Percentiles rank a stretch among this genome's conserved stretches.
Conservation (phyloP, 37 sponge, comb jelly and placozoan species). For the Amphimedon queenslandica region DNA sequence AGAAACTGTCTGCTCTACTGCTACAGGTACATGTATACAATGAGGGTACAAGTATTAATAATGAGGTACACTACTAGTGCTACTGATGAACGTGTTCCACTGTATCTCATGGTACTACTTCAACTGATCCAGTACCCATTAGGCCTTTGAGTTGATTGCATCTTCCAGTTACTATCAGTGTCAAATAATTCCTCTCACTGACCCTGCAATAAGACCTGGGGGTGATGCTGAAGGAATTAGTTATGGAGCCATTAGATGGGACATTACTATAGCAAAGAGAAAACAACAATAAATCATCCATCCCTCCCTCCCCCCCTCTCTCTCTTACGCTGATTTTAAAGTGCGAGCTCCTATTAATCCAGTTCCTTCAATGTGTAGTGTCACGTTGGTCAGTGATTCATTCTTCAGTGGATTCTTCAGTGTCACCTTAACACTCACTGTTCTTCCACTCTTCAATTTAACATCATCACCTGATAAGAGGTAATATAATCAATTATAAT, state of each 20-base stretch:
- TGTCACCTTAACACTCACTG: constrained; percentile 8
- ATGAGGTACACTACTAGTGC: no score
- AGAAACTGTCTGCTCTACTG: no score
- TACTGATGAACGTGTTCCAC: no score
- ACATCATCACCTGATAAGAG: not conserved
- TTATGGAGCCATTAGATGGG: not conserved
- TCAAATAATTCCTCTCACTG: not conserved
- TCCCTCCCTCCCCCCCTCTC: not conserved
- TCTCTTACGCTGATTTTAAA: not conserved
- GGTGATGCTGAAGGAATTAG: constrained; percentile 3
- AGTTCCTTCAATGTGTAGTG: constrained; percentile 43
- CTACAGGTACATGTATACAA: no score
- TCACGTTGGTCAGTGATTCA: constrained; percentile 33
- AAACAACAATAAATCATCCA: no score
- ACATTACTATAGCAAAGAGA: constrained; percentile 1
- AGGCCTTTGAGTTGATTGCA: constrained; percentile 25
- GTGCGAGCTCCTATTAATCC: constrained; percentile 17
- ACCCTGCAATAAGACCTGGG: not conserved
- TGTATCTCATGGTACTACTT: no score
- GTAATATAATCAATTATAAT: no score
- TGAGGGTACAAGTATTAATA: no score
- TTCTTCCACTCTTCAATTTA: constrained; percentile 8
- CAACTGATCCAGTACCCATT: constrained; percentile 23
- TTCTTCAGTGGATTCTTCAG: constrained; percentile 41
- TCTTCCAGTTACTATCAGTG: constrained; percentile 17